Evolutionary conservation across 1,140 invertebrate genomes (phyloP), one percentile per base, ranked within the genome.

Genomic region (Drosophila pseudoobscura): DNA sequence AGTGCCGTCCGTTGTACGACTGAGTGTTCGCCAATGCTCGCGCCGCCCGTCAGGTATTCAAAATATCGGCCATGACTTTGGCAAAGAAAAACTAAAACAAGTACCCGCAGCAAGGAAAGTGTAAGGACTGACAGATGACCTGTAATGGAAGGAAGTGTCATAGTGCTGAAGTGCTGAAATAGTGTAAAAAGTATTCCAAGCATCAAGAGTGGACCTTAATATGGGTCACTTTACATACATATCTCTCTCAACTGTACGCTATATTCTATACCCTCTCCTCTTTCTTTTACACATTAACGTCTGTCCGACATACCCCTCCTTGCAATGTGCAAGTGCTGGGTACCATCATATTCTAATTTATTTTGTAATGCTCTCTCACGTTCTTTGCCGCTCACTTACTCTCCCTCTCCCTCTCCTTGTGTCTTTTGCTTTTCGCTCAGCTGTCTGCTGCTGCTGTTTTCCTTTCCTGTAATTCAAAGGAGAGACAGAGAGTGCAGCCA

Each of bases 31-130:
- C 76, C 62, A 58, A 41, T 75, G 65, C 56, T 82, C 55, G 35
- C 35, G 35, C 35, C 35, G 35, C 35, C 3, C 35, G 58, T 58
- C 78, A 75, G 78, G 83, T 88, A 87, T 82, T 68, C 64, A 57
- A 60, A 88, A 87, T 88, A 88, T 79, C 84, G 79, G 72, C 83
- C 83, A 73, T 87, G 83, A 78, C 83, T 82, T 88, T 88, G 78
- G 74, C 65, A 78, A 75, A 75, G 56, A 60, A 65, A 73, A 78
- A 61, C 64, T 71, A 52, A 46, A 69, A 63, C 56, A 74, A 69
- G 45, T 64, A 50, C 65, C 6, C 1, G 15, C 9, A 29, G 11
- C 39, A 43, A 13, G 7, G 9, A 0, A 17, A 20, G 0, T 8
- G 39, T 26, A 7, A 1, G 57, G 80, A 80, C 79, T 29, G 35